Percentiles rank a stretch among this genome's conserved stretches.
Conservation (phyloP, 1,140 invertebrate species). For the Mycetomoellerius zeteki region DNA sequence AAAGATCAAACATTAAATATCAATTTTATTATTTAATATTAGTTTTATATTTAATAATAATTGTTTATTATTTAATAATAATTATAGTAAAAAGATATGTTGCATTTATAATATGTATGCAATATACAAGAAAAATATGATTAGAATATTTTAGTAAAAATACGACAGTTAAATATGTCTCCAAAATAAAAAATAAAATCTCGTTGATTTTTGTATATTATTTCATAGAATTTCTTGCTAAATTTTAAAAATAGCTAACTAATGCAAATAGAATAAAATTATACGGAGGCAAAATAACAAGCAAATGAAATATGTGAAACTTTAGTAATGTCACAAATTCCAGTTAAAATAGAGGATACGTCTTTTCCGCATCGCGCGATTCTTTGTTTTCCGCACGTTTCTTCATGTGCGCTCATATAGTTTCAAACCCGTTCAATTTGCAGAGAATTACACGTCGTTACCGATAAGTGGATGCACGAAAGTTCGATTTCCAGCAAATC, state of each 20-base stretch:
- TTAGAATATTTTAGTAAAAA: not conserved
- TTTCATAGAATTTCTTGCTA: not conserved
- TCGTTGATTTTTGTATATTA: not conserved
- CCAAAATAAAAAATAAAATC: not conserved
- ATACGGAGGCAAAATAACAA: not conserved
- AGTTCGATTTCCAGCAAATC: constrained; percentile 57
- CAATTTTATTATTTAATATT: not conserved
- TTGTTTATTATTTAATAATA: not conserved
- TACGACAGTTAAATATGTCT: not conserved
- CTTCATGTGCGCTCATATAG: not conserved
- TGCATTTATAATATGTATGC: not conserved
- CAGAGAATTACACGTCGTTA: constrained; percentile 91
- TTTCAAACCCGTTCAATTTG: constrained; percentile 76
- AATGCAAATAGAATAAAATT: not conserved
- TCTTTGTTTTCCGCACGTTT: not conserved
- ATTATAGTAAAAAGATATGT: not conserved
- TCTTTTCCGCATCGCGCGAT: not conserved
- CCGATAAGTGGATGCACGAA: constrained; percentile 92
- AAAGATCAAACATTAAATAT: not conserved
- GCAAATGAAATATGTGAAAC: not conserved
- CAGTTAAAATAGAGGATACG: not conserved
- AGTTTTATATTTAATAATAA: too few relatives aligned
- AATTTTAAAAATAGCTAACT: not conserved
- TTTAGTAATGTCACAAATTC: not conserved
- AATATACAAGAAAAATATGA: not conserved